A percentile compares a stretch with the other conserved stretches of the same genome.
Conservation (phyloP, 2,113 vertebrate genomes). For the Pristiophorus japonicus region DNA sequence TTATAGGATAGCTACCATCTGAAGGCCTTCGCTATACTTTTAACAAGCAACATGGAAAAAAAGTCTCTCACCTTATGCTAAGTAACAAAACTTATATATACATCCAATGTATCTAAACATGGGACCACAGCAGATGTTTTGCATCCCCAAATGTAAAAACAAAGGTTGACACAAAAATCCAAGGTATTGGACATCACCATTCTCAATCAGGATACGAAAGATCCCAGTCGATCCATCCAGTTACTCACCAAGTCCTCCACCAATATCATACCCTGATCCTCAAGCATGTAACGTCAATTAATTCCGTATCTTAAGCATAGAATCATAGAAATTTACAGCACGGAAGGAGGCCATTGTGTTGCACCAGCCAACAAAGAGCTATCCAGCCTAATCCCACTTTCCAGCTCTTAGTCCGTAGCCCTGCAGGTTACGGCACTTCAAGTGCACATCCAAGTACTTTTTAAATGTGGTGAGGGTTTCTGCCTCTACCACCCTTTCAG, state of each 20-base stretch:
- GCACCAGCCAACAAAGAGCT: too few relatives aligned
- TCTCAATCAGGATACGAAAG: background rate
- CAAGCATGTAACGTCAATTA: background rate
- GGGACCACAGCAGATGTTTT: background rate
- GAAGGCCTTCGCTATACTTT: background rate
- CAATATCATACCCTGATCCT: background rate
- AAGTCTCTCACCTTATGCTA: background rate
- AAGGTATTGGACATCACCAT: background rate
- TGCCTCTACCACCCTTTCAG: too few relatives aligned
- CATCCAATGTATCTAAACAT: background rate
- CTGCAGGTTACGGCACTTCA: too few relatives aligned
- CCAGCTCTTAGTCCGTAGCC: too few relatives aligned
- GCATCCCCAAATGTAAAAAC: background rate
- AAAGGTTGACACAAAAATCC: background rate
- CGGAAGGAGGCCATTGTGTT: too few relatives aligned
- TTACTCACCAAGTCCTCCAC: background rate
- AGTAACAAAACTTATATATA: background rate
- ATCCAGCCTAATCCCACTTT: too few relatives aligned
- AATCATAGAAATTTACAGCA: too few relatives aligned
- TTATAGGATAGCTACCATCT: background rate
- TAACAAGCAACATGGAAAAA: background rate
- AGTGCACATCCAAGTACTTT: too few relatives aligned
- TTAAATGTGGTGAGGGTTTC: too few relatives aligned
- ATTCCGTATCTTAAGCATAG: too few relatives aligned
- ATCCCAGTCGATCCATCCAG: background rate